These are phyloP conservation scores for Cyanoderma ruficeps DNA, from an alignment of 2,113 vertebrate genomes.

Conservation along the genomic window DNA sequence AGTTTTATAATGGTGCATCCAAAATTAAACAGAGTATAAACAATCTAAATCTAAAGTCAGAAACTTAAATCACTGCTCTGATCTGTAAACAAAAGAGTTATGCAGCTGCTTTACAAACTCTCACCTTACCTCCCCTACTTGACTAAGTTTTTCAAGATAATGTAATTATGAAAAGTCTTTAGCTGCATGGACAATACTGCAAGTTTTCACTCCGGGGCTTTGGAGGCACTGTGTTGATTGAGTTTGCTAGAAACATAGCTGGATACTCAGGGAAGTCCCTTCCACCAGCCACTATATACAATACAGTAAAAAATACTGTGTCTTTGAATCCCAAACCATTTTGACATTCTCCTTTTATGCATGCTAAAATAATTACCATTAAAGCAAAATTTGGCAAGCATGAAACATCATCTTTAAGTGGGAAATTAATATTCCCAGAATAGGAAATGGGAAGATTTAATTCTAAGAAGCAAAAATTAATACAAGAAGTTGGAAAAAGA, in stretches of 20 bases:
- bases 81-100: background rate
- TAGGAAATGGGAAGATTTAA: background rate
- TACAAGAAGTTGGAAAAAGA: background rate
- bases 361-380: background rate
- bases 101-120: background rate
- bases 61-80: background rate
- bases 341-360: background rate
- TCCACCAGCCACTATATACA: background rate
- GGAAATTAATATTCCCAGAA: background rate
- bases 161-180: background rate
- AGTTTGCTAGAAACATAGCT: background rate
- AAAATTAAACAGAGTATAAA: background rate
- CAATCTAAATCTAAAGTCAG: background rate
- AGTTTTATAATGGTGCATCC: background rate
- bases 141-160: background rate
- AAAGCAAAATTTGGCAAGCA: background rate
- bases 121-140: background rate
- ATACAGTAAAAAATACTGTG: background rate
- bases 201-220: background rate
- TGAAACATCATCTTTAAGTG: background rate
- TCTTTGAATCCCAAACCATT: background rate
- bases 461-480: background rate
- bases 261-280: background rate
- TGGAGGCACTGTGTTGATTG: background rate
- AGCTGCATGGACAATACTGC: background rate